A percentile compares a stretch with the other conserved stretches of the same genome.
phyloP scores from a whole-genome alignment of 37 sponge, comb jelly and placozoan species.

The Oscarella lobularis region DNA sequence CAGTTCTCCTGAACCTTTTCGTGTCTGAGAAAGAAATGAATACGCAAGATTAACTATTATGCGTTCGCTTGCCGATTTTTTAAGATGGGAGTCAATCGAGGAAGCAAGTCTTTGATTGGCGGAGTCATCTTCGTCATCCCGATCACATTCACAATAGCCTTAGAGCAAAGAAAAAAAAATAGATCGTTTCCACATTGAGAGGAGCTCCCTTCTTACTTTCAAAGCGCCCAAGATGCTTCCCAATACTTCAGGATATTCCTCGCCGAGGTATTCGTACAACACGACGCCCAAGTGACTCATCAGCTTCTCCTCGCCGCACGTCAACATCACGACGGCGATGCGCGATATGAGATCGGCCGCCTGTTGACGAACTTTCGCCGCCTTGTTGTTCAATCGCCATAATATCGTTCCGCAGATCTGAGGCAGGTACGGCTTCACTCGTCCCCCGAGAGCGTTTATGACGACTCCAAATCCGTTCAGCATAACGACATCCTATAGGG shows the following conservation, averaged over 20 bases:
- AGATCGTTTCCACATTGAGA: no score
- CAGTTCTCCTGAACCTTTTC: constrained; percentile 99
- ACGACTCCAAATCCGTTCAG: constrained; percentile 95
- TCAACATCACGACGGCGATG: constrained; percentile 85
- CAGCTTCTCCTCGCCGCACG: constrained; percentile 91
- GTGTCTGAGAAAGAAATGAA: constrained; percentile 36
- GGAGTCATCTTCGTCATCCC: constrained; percentile 99
- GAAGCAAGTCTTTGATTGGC: constrained; percentile 94
- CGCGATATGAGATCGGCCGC: constrained; percentile 95
- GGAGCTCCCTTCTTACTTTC: constrained; percentile 25
- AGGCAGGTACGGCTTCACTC: constrained; percentile 95
- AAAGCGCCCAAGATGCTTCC: constrained; percentile 94
- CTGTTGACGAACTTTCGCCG: constrained; percentile 94
- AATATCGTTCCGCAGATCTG: constrained; percentile 98
- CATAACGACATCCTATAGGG: constrained; percentile 82
- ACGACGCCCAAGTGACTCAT: constrained; percentile 93
- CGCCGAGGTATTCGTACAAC: constrained; percentile 95
- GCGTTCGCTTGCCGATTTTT: constrained; percentile 65
- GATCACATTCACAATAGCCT: constrained; percentile 97
- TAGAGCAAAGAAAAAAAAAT: no score
- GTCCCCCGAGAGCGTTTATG: constrained; percentile 79
- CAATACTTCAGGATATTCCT: constrained; percentile 97
- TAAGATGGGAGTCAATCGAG: constrained; percentile 86
- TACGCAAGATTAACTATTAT: not conserved
- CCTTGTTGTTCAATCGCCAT: constrained; percentile 94